Evolutionary conservation across 2,888 invertebrate species (phyloP).

Genomic region (Amphipoea lucens): DNA sequence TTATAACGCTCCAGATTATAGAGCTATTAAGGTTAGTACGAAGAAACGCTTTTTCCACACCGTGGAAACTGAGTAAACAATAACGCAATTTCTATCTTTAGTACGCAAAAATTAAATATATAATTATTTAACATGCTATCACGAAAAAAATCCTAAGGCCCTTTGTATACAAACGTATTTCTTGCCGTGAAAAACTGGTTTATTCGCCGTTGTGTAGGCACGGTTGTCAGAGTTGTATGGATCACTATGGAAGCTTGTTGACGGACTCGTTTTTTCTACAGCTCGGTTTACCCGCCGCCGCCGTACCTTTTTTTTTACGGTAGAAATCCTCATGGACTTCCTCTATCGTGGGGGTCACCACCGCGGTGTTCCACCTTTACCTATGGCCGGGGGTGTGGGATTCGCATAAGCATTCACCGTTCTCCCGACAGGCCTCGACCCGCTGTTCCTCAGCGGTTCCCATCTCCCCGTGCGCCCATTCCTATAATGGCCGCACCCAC

Average conservation of each 20-base stretch:
- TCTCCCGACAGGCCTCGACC: too few species aligned
- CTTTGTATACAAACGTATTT: neutral
- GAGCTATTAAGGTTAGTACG: conserved; percentile 12
- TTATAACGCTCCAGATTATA: conserved; percentile 3
- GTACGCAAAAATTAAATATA: neutral
- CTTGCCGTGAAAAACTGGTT: neutral
- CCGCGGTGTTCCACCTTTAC: too few species aligned
- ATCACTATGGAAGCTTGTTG: too few species aligned
- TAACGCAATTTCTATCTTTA: conserved; percentile 9
- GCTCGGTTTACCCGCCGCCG: neutral
- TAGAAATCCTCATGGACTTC: too few species aligned
- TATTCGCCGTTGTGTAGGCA: neutral
- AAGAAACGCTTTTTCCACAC: neutral
- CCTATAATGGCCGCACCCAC: too few species aligned
- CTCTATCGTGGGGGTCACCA: too few species aligned
- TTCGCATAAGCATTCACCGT: too few species aligned
- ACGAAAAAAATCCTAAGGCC: neutral
- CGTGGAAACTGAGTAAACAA: neutral
- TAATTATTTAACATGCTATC: neutral
- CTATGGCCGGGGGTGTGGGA: too few species aligned
- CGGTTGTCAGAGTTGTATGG: neutral
- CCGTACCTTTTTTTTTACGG: too few species aligned
- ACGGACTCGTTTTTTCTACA: neutral
- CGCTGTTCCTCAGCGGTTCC: too few species aligned
- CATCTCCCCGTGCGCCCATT: too few species aligned